These are phyloP conservation scores for Chaetorhynchus papuensis DNA, from an alignment of 2,113 vertebrate species.

Conservation along the genomic window DNA sequence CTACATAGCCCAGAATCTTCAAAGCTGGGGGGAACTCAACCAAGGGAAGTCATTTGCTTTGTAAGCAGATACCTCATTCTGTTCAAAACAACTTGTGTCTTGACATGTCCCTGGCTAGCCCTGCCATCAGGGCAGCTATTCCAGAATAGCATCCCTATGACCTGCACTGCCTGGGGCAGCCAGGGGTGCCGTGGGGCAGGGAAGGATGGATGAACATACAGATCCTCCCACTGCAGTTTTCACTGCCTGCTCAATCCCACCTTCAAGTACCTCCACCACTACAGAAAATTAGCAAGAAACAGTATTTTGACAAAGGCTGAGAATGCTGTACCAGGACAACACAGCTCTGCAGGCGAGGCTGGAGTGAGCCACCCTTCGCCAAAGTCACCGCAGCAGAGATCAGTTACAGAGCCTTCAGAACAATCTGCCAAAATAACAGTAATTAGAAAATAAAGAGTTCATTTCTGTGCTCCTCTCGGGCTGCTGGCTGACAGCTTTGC, in stretches of 20 bases:
- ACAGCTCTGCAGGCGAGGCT: background rate
- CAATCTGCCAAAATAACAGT: background rate
- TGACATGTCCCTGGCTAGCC: background rate
- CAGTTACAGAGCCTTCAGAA: background rate
- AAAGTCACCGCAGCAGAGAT: background rate
- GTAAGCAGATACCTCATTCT: background rate
- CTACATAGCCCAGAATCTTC: background rate
- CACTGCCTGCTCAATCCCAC: background rate
- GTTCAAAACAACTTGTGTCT: background rate
- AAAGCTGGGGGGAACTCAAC: background rate
- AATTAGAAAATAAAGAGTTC: background rate
- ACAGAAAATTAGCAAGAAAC: background rate
- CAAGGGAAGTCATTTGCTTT: background rate
- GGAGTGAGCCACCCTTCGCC: rapidly evolving
- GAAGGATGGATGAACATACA: background rate
- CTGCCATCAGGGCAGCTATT: background rate
- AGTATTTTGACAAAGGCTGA: background rate
- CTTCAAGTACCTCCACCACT: background rate
- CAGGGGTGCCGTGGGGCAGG: rapidly evolving
- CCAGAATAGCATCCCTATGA: background rate
- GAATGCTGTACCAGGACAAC: rapidly evolving
- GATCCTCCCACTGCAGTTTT: background rate
- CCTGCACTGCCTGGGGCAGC: background rate
- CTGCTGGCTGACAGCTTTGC: background rate
- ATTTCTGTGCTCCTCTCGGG: background rate